Evolutionary conservation across 2,797 vertebrate species (phyloP).

Genomic region (Limnodromus scolopaceus): DNA sequence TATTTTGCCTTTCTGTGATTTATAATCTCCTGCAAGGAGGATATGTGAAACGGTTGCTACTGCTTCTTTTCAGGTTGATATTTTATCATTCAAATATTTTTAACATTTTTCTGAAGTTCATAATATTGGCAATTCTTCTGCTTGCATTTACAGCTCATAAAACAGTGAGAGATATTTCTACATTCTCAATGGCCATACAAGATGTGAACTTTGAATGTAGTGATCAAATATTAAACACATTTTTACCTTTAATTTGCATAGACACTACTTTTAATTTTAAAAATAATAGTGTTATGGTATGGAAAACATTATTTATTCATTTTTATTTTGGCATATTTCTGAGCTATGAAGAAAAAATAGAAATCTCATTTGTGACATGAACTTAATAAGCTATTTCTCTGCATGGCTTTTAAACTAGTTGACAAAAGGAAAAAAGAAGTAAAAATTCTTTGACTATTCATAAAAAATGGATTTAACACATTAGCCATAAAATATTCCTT

Average conservation of each 20-base stretch:
- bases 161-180: not conserved
- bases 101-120: not conserved
- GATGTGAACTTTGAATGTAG: not conserved
- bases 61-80: not conserved
- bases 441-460: constrained; percentile 9
- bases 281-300: not conserved
- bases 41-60: not conserved
- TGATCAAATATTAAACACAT: not conserved
- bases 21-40: not conserved
- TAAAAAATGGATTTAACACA: constrained; percentile 18
- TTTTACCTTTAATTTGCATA: not conserved
- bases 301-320: not conserved
- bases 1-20: not conserved
- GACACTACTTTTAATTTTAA: not conserved
- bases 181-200: not conserved
- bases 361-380: not conserved
- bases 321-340: not conserved
- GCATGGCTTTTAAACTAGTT: not conserved
- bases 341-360: not conserved
- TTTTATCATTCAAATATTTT: not conserved
- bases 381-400: not conserved
- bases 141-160: not conserved
- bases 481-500: constrained; percentile 33
- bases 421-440: constrained; percentile 2
- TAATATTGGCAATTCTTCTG: not conserved